Conservation (phyloP, 2,113 vertebrate species). For the Oncorhynchus clarkii region DNA sequence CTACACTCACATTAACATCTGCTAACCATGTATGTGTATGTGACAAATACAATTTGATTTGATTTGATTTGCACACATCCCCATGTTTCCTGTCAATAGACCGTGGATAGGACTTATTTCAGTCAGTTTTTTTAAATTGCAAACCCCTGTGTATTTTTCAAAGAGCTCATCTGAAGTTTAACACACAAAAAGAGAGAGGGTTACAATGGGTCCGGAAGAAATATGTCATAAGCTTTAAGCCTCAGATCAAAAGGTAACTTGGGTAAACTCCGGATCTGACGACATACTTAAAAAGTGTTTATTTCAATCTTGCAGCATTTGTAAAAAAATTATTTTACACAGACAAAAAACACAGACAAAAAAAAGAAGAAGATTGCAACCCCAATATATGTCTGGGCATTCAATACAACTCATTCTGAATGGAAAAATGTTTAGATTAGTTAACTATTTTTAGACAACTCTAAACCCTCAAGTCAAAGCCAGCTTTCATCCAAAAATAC, state of each 20-base stretch:
- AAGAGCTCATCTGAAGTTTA: slow-evolving; percentile 13
- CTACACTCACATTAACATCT: too few species aligned
- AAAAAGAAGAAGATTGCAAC: too few species aligned
- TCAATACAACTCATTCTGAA: too few species aligned
- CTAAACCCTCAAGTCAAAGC: not conserved
- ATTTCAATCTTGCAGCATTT: too few species aligned
- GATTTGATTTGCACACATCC: not conserved
- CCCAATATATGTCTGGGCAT: too few species aligned
- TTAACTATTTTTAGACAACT: too few species aligned
- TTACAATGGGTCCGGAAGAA: not conserved
- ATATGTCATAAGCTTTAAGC: slow-evolving; percentile 10
- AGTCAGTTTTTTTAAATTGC: not conserved
- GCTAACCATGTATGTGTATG: too few species aligned
- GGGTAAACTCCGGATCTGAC: slow-evolving; percentile 3
- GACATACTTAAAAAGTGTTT: not conserved
- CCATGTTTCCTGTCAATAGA: not conserved
- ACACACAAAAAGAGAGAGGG: slow-evolving; percentile 6
- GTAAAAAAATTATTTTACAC: too few species aligned
- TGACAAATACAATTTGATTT: too few species aligned
- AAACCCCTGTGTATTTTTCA: slow-evolving; percentile 11
- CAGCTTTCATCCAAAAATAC: not conserved
- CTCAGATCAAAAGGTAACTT: not conserved
- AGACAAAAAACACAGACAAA: too few species aligned
- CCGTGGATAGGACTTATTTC: not conserved
- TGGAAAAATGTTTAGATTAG: too few species aligned